A percentile compares a stretch with the other conserved stretches of the same genome.
Evolutionary conservation across 2,888 invertebrate genomes (phyloP).

Genomic region (Acanthoscelides obtectus): DNA sequence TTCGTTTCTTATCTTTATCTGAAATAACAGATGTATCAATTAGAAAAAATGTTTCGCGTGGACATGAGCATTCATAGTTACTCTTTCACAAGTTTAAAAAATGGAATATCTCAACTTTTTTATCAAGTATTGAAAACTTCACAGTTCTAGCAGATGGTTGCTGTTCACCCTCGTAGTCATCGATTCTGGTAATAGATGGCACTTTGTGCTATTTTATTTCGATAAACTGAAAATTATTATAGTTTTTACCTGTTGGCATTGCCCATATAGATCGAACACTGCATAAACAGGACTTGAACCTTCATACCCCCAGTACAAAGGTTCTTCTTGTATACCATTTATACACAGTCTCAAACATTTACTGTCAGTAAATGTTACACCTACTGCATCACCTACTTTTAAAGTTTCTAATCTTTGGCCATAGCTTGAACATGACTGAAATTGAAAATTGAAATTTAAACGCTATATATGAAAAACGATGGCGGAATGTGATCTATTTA

Average conservation of each 20-base stretch:
- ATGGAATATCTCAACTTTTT: too few species aligned
- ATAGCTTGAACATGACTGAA: slow-evolving; percentile 63
- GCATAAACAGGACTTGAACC: slow-evolving; percentile 65
- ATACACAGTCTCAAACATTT: slow-evolving; percentile 68
- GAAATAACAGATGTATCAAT: too few species aligned
- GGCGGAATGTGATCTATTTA: too few species aligned
- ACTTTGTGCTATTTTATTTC: too few species aligned
- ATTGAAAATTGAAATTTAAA: slow-evolving; percentile 1
- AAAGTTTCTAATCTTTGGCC: slow-evolving; percentile 71
- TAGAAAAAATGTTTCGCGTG: too few species aligned
- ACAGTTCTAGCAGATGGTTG: too few species aligned
- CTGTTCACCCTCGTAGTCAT: too few species aligned
- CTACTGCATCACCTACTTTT: slow-evolving; percentile 67
- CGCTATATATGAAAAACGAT: slow-evolving; percentile 1
- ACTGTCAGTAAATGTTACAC: slow-evolving; percentile 70
- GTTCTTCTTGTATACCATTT: slow-evolving; percentile 69
- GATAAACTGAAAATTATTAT: background rate
- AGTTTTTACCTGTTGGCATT: slow-evolving; percentile 62
- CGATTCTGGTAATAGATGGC: too few species aligned
- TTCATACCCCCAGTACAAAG: slow-evolving; percentile 67
- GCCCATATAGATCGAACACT: slow-evolving; percentile 85
- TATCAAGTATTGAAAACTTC: too few species aligned
- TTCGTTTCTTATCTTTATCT: slow-evolving; percentile 40
- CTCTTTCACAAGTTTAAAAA: too few species aligned
- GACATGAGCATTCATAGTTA: too few species aligned